These are phyloP conservation scores for Sternotherus odoratus DNA, from an alignment of 2,797 vertebrate genomes.

Conservation along the genomic window DNA sequence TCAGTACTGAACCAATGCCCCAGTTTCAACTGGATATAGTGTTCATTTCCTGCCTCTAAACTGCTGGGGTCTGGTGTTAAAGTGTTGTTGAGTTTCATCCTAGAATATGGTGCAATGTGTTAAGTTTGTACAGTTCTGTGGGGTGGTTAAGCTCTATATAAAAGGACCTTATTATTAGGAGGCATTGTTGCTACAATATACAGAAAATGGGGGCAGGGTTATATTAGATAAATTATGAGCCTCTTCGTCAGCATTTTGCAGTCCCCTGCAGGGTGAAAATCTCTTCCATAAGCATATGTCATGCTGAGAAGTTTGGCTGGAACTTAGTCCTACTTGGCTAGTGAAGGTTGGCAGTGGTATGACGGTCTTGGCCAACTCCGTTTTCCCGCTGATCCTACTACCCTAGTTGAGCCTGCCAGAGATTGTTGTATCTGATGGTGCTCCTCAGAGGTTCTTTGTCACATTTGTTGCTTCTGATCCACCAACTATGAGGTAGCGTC, in stretches of 20 bases:
- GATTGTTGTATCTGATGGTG: not conserved
- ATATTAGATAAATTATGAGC: not conserved
- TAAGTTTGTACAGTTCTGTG: not conserved
- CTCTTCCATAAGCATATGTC: not conserved
- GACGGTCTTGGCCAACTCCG: not conserved
- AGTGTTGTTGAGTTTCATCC: slow-evolving; percentile 57
- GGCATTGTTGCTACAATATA: not conserved
- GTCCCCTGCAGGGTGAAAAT: not conserved
- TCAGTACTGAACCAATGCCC: not conserved
- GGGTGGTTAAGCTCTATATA: not conserved
- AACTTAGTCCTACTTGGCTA: slow-evolving; percentile 68
- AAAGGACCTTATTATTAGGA: not conserved
- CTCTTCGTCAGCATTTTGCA: not conserved
- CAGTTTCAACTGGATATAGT: slow-evolving; percentile 52
- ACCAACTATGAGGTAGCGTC: slow-evolving; percentile 65
- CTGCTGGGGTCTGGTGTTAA: slow-evolving; percentile 54
- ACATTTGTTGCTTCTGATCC: slow-evolving; percentile 10
- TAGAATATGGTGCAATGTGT: slow-evolving; percentile 38
- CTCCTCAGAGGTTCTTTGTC: not conserved
- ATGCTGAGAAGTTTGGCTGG: slow-evolving; percentile 22
- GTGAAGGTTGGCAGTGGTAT: slow-evolving; percentile 5
- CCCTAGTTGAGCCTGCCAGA: slow-evolving; percentile 13
- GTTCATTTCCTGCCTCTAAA: slow-evolving; percentile 71
- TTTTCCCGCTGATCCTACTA: slow-evolving; percentile 1
- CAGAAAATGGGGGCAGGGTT: not conserved